Base-by-base conservation (phyloP, 1,140 invertebrate species). In the Andricus grossulariae region DNA sequence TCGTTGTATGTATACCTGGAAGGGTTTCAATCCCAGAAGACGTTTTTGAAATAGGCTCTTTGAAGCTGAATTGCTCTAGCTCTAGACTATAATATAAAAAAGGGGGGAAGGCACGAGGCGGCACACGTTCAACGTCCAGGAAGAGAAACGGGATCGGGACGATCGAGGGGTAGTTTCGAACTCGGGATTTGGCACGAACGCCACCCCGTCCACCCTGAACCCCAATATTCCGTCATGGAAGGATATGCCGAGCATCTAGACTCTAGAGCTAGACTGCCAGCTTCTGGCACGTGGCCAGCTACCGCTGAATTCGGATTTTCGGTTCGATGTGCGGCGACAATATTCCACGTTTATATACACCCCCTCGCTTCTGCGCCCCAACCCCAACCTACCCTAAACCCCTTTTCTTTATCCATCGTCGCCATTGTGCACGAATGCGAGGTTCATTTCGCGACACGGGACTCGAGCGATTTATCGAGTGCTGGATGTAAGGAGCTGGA, bases 281-380 rank as follows among this genome's bases (percentile, higher is more conserved):
- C 50, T 74, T 49, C 81, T 89, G 88, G 88, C 87, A 81, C 76
- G 25, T 70, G 80, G 87, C 88, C 88, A 89, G 84, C 74, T 82
- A 75, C 78, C 74, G 77, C 57, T 82, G 83, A 81, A 86, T 88
- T 84, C 82, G 86, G 84, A 88, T 87, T 83, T 87, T 89, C 85
- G 75, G 86, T 87, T 87, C 87, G 79, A 85, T 86, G 80, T 84
- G 83, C 82, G 79, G 78, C 81, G 83, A 87, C 85, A 86, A 87
- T 87, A 87, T 88, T 87, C 85, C 85, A 87, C 82, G 82, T 84
- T 85, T 82, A 84, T 83, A 82, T 72, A 81, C 79, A 78, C 52
- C 73, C 81, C 74, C 60, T 74, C 66, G 76, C 66, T 75, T 78
- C 60, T 52, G 51, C n/a, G 51, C 57, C 16, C 39, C 16, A 18